A percentile compares a stretch with the other conserved stretches of the same genome.
Conservation (phyloP, 92 coral and sea anemone species). For the Umimayanthus kanabou region DNA sequence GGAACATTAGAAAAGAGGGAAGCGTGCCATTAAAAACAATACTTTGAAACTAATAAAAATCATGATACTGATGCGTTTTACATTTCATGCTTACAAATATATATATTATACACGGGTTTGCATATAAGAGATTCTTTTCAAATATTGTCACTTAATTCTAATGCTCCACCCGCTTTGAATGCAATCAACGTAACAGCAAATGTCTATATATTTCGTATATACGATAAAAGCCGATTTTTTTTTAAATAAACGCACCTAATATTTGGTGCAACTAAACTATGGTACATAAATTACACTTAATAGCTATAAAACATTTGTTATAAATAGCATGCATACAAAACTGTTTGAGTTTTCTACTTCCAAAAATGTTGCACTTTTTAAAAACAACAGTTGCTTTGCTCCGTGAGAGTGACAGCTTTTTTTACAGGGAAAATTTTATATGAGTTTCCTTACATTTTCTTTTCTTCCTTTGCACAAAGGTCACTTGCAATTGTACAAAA, state of each 20-base stretch:
- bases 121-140: neutral
- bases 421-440: neutral
- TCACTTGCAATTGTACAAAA: too few species aligned
- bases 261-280: neutral
- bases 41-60: too few species aligned
- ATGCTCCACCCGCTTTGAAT: neutral
- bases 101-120: neutral
- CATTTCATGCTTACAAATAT: neutral
- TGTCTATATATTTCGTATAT: neutral
- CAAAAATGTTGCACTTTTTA: neutral
- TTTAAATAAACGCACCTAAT: neutral
- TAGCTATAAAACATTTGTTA: constrained; percentile 12
- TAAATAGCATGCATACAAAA: constrained; percentile 4
- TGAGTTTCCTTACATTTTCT: neutral
- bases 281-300: neutral
- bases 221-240: neutral
- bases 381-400: constrained; percentile 6
- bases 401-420: too few species aligned
- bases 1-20: too few species aligned
- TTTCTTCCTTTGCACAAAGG: too few species aligned
- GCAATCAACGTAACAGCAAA: too few species aligned
- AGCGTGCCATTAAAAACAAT: too few species aligned
- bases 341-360: constrained; percentile 2
- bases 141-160: neutral
- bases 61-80: neutral